Percentiles rank a stretch among this genome's conserved stretches.
Evolutionary conservation across 2,888 invertebrate species (phyloP).

Genomic region (Ligdia adustata): DNA sequence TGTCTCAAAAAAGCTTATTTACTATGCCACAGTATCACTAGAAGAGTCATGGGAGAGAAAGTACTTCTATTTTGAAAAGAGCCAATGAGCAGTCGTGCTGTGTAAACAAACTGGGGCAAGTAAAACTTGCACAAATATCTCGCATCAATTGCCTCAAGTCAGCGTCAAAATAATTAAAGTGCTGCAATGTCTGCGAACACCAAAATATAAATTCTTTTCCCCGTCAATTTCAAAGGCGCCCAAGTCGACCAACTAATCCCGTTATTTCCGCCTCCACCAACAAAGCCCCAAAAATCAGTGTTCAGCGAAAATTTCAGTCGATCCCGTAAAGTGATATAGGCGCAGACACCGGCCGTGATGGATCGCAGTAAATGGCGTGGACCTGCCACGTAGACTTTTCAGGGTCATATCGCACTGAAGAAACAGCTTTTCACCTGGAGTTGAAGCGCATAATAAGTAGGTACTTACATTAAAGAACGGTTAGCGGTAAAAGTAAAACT

Average conservation of each 20-base stretch:
- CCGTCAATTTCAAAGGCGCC: slow-evolving; percentile 20
- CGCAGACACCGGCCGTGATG: slow-evolving; percentile 62
- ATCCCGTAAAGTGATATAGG: slow-evolving; percentile 67
- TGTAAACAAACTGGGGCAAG: too few species aligned
- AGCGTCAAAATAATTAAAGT: neutral
- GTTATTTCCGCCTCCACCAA: slow-evolving; percentile 24
- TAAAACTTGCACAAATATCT: too few species aligned
- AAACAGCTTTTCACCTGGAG: too few species aligned
- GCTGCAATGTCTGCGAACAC: neutral
- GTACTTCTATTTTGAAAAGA: too few species aligned
- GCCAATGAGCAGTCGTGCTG: too few species aligned
- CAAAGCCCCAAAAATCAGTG: slow-evolving; percentile 30
- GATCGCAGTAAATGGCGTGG: slow-evolving; percentile 71
- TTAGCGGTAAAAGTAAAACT: too few species aligned
- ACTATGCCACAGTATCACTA: too few species aligned
- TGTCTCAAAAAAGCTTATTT: too few species aligned
- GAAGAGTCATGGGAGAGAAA: too few species aligned
- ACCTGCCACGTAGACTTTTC: slow-evolving; percentile 16
- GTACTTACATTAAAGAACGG: too few species aligned
- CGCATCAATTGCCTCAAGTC: neutral
- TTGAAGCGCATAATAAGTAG: too few species aligned
- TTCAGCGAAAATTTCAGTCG: slow-evolving; percentile 60
- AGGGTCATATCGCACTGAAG: neutral
- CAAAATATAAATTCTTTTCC: slow-evolving; percentile 9
- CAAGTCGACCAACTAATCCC: slow-evolving; percentile 24